Evolutionary conservation across 2,113 vertebrate species (phyloP).

Genomic region (Larimichthys crocea): DNA sequence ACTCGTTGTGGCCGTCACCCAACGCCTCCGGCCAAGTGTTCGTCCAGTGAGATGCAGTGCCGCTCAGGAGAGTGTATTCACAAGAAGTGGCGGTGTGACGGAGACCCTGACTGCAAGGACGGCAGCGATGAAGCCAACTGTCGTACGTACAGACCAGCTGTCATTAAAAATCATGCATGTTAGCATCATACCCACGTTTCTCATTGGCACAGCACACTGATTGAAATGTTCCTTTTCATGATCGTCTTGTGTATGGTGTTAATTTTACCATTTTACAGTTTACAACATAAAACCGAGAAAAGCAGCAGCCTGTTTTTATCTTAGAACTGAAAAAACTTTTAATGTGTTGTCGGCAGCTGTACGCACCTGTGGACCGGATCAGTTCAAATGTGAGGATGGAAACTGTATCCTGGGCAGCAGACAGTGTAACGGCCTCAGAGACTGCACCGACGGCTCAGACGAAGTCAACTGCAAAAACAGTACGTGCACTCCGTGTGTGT

Average conservation of each 20-base stretch:
- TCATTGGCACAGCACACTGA: neutral
- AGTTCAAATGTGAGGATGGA: slow-evolving; percentile 95
- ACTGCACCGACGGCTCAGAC: slow-evolving; percentile 94
- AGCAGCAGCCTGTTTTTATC: neutral
- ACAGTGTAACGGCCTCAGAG: slow-evolving; percentile 92
- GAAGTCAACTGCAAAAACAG: slow-evolving; percentile 93
- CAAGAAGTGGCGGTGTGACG: slow-evolving; percentile 97
- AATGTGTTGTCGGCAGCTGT: slow-evolving; percentile 83
- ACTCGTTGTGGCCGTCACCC: slow-evolving; percentile 91
- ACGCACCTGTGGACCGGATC: slow-evolving; percentile 91
- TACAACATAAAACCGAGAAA: neutral
- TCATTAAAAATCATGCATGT: neutral
- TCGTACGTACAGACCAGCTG: slow-evolving; percentile 85
- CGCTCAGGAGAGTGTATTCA: slow-evolving; percentile 95
- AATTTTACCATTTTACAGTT: too few species aligned
- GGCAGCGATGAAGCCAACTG: slow-evolving; percentile 96
- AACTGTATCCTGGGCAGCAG: slow-evolving; percentile 91
- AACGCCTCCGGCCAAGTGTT: slow-evolving; percentile 87
- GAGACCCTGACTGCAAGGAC: slow-evolving; percentile 96
- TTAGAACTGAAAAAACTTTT: neutral
- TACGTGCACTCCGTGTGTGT: slow-evolving; percentile 59
- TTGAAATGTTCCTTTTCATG: neutral
- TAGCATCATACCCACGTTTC: neutral
- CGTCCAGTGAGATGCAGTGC: slow-evolving; percentile 90
- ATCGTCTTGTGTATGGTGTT: too few species aligned